Conservation (phyloP, 2,797 vertebrate species). For the Adelosebastes latens region DNA sequence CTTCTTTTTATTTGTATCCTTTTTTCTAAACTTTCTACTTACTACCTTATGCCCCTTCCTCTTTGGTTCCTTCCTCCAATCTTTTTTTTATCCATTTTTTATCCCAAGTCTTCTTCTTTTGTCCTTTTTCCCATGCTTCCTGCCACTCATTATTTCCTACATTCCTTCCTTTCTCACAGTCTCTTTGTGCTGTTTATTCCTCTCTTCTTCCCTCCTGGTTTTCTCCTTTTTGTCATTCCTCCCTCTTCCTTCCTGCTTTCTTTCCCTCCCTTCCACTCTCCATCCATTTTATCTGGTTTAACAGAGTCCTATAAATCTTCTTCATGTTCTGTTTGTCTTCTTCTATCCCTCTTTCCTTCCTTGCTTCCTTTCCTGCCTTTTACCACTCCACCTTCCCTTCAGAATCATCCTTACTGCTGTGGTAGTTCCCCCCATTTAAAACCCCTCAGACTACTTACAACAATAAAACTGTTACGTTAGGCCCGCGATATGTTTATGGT, state of each 20-base stretch:
- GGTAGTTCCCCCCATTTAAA: conserved; percentile 35
- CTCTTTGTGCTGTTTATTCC: neutral
- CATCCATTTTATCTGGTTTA: neutral
- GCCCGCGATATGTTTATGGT: conserved; percentile 56
- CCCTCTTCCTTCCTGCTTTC: accelerated
- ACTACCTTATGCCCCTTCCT: neutral
- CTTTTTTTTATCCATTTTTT: neutral
- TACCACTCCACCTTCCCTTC: neutral
- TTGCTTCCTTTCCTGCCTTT: neutral
- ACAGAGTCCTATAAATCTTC: neutral
- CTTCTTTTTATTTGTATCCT: neutral
- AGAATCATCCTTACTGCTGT: neutral
- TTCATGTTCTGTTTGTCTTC: neutral
- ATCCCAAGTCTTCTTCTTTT: neutral
- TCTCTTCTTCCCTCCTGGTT: neutral
- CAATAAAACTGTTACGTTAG: conserved; percentile 39
- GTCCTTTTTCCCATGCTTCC: neutral
- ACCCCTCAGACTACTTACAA: conserved; percentile 53
- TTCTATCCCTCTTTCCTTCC: neutral
- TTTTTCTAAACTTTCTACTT: neutral
- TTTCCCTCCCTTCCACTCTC: neutral
- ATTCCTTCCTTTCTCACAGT: neutral
- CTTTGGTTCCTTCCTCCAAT: neutral
- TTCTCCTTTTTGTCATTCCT: neutral
- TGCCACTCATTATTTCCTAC: neutral